These are phyloP conservation scores for Himalopsyche japonica DNA, from an alignment of 2,888 invertebrate species.

Conservation along the genomic window DNA sequence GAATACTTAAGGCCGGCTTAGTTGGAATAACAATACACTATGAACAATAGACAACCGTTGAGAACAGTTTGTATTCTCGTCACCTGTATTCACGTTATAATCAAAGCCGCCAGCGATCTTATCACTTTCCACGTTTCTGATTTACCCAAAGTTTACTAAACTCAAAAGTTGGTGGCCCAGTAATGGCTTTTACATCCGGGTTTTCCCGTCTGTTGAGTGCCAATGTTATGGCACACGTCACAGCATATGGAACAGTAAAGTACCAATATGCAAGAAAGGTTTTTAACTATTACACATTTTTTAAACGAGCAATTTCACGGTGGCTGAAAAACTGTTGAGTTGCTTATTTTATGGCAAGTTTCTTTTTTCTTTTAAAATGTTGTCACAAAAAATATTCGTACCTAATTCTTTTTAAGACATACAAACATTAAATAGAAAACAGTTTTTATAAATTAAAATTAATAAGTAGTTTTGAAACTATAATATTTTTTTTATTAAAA, in stretches of 20 bases:
- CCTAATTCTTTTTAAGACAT: too few relatives aligned
- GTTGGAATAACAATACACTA: background rate
- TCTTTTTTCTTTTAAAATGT: too few relatives aligned
- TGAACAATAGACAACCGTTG: background rate
- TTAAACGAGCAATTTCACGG: too few relatives aligned
- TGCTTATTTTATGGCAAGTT: too few relatives aligned
- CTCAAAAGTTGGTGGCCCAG: background rate
- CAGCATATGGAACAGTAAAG: background rate
- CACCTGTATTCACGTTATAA: background rate
- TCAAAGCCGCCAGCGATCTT: background rate
- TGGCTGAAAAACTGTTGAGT: too few relatives aligned
- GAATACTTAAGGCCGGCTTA: too few relatives aligned
- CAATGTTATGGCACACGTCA: background rate
- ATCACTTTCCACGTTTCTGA: background rate
- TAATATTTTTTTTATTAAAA: too few relatives aligned
- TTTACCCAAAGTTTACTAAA: background rate
- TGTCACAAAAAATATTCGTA: too few relatives aligned
- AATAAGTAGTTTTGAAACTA: too few relatives aligned
- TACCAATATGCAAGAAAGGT: background rate
- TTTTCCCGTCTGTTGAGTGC: background rate
- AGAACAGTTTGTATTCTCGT: background rate
- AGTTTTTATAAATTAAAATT: too few relatives aligned
- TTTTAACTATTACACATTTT: too few relatives aligned
- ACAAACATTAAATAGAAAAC: too few relatives aligned
- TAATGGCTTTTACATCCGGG: background rate